Evolutionary conservation across 2,888 invertebrate genomes (phyloP).

Genomic region (Orthosia gracilis): DNA sequence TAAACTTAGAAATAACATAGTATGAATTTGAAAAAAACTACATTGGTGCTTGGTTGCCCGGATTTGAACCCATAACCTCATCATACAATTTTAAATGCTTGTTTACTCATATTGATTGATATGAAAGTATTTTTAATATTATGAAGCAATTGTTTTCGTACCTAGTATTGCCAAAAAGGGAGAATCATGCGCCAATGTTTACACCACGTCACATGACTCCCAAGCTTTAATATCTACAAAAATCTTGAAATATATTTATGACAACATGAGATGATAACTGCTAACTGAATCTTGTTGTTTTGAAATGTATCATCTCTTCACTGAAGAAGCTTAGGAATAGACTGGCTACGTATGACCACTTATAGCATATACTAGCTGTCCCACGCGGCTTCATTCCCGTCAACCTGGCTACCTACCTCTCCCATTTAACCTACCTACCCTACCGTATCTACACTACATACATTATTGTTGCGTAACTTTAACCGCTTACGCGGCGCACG

Average conservation of each 20-base stretch:
- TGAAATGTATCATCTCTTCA: background rate
- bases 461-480: too few relatives aligned
- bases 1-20: too few relatives aligned
- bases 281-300: background rate
- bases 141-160: background rate
- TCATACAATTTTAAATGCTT: background rate
- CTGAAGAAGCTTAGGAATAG: background rate
- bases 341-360: background rate
- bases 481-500: too few relatives aligned
- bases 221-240: background rate
- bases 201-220: constrained; percentile 1
- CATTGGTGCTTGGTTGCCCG: too few relatives aligned
- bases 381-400: too few relatives aligned
- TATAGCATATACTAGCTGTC: too few relatives aligned
- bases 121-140: constrained; percentile 13
- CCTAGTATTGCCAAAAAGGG: background rate
- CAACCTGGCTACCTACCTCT: too few relatives aligned
- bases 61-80: too few relatives aligned
- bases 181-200: constrained; percentile 16
- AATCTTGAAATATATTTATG: background rate
- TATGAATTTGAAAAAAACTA: too few relatives aligned
- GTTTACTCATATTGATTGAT: constrained; percentile 1
- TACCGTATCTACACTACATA: too few relatives aligned
- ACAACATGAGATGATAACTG: background rate
- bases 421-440: too few relatives aligned